These are phyloP conservation scores for Varecia variegata DNA, from an alignment of 2,797 vertebrate species.

Conservation along the genomic window DNA sequence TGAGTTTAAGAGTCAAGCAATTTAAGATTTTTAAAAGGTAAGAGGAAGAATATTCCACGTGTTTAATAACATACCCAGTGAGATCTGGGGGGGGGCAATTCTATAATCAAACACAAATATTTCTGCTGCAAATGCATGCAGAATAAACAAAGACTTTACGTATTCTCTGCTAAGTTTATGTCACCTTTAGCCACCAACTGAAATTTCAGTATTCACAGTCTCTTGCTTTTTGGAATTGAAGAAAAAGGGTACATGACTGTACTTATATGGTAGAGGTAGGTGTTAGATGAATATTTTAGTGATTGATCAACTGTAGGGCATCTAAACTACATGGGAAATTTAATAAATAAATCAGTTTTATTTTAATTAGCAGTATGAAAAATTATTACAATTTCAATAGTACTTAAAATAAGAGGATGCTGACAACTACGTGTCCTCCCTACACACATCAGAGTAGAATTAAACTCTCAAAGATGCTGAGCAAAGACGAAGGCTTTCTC, in stretches of 20 bases:
- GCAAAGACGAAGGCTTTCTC: not conserved
- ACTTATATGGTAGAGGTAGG: not conserved
- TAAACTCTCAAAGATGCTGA: not conserved
- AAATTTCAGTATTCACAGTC: not conserved
- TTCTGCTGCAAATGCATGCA: not conserved
- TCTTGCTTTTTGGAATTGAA: not conserved
- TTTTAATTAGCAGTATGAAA: not conserved
- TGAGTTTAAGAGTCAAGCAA: not conserved
- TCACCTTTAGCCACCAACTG: not conserved
- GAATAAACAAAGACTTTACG: not conserved
- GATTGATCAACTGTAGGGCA: not conserved
- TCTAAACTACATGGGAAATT: not conserved
- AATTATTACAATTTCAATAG: not conserved
- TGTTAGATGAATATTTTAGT: not conserved
- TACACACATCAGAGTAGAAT: not conserved
- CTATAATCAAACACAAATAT: not conserved
- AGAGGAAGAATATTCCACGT: not conserved
- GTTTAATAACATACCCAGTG: not conserved
- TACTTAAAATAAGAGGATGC: not conserved
- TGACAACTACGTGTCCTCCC: not conserved
- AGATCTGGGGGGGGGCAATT: not conserved
- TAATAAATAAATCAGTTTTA: not conserved
- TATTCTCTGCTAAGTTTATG: accelerated
- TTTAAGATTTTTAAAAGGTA: not conserved
- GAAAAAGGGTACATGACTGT: not conserved